Base-by-base conservation (phyloP, 2,113 vertebrate species). In the Pseudorhombus dupliciocellatus region DNA sequence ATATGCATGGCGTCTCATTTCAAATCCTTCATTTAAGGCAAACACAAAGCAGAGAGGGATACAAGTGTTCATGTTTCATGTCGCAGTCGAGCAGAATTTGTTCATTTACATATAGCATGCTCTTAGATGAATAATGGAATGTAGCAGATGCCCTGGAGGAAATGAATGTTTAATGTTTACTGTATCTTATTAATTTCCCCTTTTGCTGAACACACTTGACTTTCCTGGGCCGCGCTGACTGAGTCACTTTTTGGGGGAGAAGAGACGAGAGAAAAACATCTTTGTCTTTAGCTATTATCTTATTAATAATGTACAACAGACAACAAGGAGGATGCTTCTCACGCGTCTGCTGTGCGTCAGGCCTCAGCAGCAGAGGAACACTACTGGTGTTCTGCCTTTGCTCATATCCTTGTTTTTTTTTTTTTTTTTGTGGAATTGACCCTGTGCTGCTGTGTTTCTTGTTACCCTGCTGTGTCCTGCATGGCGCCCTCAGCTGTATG, bases 141-240 rank as follows among this genome's bases (percentile, higher is more conserved):
- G 79, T 69, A 76, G 64, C 79, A 83, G 71, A 58, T 77, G 75
- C 80, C 88, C 81, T 71, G 0, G 67, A 89, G 88, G 75, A 78
- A 80, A 86, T 89, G 24, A 85, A 88, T 86, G 73, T 87, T 87
- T 89, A 87, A 88, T 88, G 52, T 89, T 67, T 76, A 87, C 81
- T 83, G 84, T 87, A 74, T 85, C 81, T 83, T 84, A 85, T 89
- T 85, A 73, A 87, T 82, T 71, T 57, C 24, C 51, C 22, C 58
- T 73, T 79, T 78, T 80, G 72, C 74, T 71, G 73, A 84, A 79
- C 68, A 84, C 57, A 80, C 70, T 83, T 70, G 44, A 53, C 58
- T 68, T 70, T 56, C 46, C 22, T 12, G 62, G 34, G 66, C 70
- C 22, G n/a, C 73, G 71, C 71, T 50, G 72, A 69, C 40, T 30